Evolutionary conservation across 2,797 vertebrate genomes (phyloP), one percentile per base, ranked within the genome.

Genomic region (Pempheris klunzingeri): DNA sequence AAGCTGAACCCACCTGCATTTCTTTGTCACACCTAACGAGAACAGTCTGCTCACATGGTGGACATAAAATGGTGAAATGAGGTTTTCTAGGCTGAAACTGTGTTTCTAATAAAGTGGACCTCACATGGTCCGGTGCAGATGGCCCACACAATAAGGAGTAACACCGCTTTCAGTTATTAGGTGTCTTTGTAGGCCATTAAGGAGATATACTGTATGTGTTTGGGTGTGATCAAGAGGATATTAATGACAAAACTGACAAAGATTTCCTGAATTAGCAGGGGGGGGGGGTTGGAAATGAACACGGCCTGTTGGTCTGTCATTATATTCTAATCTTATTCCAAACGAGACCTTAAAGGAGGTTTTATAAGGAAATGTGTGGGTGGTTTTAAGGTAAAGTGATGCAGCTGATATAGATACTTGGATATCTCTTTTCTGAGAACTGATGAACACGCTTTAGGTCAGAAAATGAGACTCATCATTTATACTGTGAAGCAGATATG

Each of bases 171-270:
- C 36, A 64, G 53, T 55, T 44, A 54, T 53, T 49, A 22, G 26
- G 26, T 41, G 61, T 55, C 20, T 64, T 17, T 64, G 24, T 15
- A 5, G 38, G 24, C 22, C 43, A 52, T 69, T 22, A 17, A 24
- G 36, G 46, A 71, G 14, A 41, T 50, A 20, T 66, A 30, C 10
- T 38, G 39, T 52, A 32, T 17, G 32, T 66, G 7, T 71, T 26
- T 14, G 71, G 68, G 10, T 64, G 75, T 78, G 63, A 75, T 77
- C 30, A 22, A 75, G 44, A 80, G 62, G 17, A 78, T 62, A 44
- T 53, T 28, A 2, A 78, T 78, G 64, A 24, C 20, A 10, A 60
- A 80, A 18, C 7, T 73, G 59, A 68, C 67, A 70, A 63, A 49
- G 6, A 62, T 50, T 74, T 81, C 77, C 32, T 70, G 47, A 67